A percentile compares a stretch with the other conserved stretches of the same genome.
These are phyloP conservation scores for Festucalex cinctus DNA, from an alignment of 2,113 vertebrate genomes.

Conservation along the genomic window DNA sequence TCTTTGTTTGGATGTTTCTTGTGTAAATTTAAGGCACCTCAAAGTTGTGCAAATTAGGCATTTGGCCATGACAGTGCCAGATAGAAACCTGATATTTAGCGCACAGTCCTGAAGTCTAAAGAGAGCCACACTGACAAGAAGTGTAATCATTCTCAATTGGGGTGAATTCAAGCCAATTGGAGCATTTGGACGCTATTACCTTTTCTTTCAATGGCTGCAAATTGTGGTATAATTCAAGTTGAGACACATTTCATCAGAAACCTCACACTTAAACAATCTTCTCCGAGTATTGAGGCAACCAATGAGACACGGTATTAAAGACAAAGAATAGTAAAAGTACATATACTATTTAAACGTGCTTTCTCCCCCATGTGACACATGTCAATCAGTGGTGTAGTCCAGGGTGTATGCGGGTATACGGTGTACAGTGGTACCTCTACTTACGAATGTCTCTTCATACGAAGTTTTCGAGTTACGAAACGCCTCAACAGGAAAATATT, in stretches of 20 bases:
- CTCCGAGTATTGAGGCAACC: constrained; percentile 35
- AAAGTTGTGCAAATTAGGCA: constrained; percentile 13
- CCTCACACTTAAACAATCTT: constrained; percentile 30
- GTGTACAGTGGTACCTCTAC: too few species aligned
- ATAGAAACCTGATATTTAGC: constrained; percentile 19
- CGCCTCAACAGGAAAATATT: too few species aligned
- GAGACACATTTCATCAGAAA: constrained; percentile 37
- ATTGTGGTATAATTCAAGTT: constrained; percentile 39
- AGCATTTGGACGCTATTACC: constrained; percentile 30
- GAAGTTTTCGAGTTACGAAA: too few species aligned
- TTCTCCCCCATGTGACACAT: constrained; percentile 19
- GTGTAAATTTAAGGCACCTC: constrained; percentile 9
- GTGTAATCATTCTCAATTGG: constrained; percentile 26
- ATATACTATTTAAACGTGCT: background rate
- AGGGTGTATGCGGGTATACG: too few species aligned
- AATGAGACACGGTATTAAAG: background rate
- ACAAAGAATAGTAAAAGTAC: constrained; percentile 29
- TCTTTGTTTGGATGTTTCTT: constrained; percentile 30
- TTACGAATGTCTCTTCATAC: too few species aligned
- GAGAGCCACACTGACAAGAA: constrained; percentile 20
- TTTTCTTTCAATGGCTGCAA: constrained; percentile 30
- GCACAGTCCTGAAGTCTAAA: constrained; percentile 1
- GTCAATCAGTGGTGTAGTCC: too few species aligned
- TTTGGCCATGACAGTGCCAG: constrained; percentile 12
- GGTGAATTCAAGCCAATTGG: constrained; percentile 2